Base-by-base conservation (phyloP, 2,888 invertebrate species). In the Ryuthela nishihirai region DNA sequence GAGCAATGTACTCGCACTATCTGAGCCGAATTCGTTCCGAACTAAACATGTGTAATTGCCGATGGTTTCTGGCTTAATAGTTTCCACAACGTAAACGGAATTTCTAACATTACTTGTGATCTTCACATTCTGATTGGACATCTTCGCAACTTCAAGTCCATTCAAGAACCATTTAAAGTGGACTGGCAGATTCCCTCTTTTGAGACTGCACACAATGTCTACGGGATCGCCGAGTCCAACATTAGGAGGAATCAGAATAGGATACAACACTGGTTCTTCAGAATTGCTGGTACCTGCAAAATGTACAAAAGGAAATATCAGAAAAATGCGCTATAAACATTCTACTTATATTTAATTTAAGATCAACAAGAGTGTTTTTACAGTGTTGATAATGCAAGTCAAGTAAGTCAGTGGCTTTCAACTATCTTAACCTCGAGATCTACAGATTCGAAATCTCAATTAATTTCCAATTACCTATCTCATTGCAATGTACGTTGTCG, bases 121-220 rank as follows among this genome's bases (percentile, higher is more conserved):
- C 36, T 55, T 52, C 3, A 47, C 4, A 18, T 39, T 43, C 10
- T 39, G 18, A 12, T 47, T 41, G 3, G 38, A 29, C 15, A 43
- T 20, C 6, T 42, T 48, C 6, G 34, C 15, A 5, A 54, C 21
- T 4, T 18, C 18, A 7, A 18, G 48, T 10, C 44, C 52, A 35
- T 65, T 49, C 38, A 53, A 49, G 23, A 41, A 54, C 66, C 66
- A 66, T 2, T 48, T 50, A 45, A 65, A 64, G 7, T 24, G 24
- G 5, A 64, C 34, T 4, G 66, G 62, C 3, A 38, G 35, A 15
- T 38, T 56, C 20, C 65, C 65, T 48, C 62, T 58, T 2, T 47
- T 46, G 7, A 65, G 35, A 9, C 41, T 54, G 26, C 64, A 65
- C 1, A 10, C 18, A 20, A 55, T 23, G 12, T 52, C 48, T 2